A percentile compares a stretch with the other conserved stretches of the same genome.
phyloP scores from a whole-genome alignment of 30 jellyfish, hydroid and myxozoan genomes.

The Cassiopea andromeda region DNA sequence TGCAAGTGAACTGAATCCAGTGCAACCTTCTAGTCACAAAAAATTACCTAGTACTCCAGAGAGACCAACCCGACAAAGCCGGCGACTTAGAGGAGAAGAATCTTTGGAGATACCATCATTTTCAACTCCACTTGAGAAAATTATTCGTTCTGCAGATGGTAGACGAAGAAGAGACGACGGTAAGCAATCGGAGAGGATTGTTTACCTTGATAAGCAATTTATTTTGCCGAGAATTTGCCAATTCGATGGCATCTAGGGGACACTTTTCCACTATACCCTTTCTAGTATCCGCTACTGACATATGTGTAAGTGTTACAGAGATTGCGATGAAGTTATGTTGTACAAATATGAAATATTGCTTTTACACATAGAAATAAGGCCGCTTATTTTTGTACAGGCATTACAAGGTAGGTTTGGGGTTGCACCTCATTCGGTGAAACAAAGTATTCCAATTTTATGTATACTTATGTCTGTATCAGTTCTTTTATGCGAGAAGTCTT shows the following conservation, averaged over 20 bases:
- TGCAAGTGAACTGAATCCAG: neutral
- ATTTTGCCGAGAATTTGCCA: neutral
- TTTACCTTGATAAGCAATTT: neutral
- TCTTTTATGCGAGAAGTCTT: too few relatives aligned
- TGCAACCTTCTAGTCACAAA: neutral
- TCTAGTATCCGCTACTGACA: too few relatives aligned
- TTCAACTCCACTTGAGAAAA: slow-evolving; percentile 51
- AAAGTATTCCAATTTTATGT: too few relatives aligned
- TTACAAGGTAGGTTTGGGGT: too few relatives aligned
- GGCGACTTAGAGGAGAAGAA: slow-evolving; percentile 63
- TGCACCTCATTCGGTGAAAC: too few relatives aligned
- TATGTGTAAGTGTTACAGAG: too few relatives aligned
- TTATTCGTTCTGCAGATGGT: slow-evolving; percentile 55
- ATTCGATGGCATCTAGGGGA: neutral
- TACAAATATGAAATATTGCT: too few relatives aligned
- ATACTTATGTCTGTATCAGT: too few relatives aligned
- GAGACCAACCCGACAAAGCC: slow-evolving; percentile 62
- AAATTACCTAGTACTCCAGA: neutral
- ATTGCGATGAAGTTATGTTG: too few relatives aligned
- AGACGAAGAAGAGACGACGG: slow-evolving; percentile 18
- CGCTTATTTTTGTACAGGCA: too few relatives aligned
- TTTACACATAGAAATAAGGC: too few relatives aligned
- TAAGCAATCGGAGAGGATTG: neutral
- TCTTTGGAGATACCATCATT: slow-evolving; percentile 57
- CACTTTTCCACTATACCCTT: neutral